Base-by-base conservation (phyloP, 2,797 vertebrate species). In the Pseudomugil gertrudae region DNA sequence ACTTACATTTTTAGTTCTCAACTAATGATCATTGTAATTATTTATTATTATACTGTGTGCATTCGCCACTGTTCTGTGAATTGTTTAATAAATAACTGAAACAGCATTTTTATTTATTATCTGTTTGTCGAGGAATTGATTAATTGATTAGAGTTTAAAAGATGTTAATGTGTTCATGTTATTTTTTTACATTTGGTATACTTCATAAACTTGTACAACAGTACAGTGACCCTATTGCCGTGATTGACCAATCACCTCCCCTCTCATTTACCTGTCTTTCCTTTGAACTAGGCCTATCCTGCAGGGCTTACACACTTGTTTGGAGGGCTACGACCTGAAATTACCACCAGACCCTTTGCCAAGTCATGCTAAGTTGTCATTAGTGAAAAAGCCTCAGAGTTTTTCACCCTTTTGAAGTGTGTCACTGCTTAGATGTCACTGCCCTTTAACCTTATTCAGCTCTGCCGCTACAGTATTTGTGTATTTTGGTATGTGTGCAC, bases 321-420 rank as follows among this genome's bases (percentile, higher is more conserved):
- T 76, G 64, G 67, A 76, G 69, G 72, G 56, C 74, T 76, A 74
- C 45, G 79, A 78, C 65, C 81, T 89, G 63, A 87, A 91, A 90
- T 88, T 90, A 88, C 65, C 85, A 66, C 17, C 78, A 64, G 77
- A 84, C 77, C 62, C 56, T 87, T 73, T 66, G 82, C 82, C 77
- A 77, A 67, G 63, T 58, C 80, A 33, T 57, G 67, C 59, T 68
- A 84, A 81, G 72, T 85, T 76, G 80, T 91, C 85, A 91, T 91
- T 90, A 89, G 74, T 62, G 61, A 63, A 79, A 72, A 65, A 75
- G 59, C 76, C 72, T 80, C 63, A 68, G 70, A 66, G 69, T 83
- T 79, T 72, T 81, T 76, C 47, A 71, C 63, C 70, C 86, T 80
- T 88, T 91, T 90, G 77, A 90, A 89, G 90, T 90, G 86, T 89